A percentile compares a stretch with the other conserved stretches of the same genome.
Conservation (phyloP, 2,888 invertebrate species). For the Abrostola triplasia region DNA sequence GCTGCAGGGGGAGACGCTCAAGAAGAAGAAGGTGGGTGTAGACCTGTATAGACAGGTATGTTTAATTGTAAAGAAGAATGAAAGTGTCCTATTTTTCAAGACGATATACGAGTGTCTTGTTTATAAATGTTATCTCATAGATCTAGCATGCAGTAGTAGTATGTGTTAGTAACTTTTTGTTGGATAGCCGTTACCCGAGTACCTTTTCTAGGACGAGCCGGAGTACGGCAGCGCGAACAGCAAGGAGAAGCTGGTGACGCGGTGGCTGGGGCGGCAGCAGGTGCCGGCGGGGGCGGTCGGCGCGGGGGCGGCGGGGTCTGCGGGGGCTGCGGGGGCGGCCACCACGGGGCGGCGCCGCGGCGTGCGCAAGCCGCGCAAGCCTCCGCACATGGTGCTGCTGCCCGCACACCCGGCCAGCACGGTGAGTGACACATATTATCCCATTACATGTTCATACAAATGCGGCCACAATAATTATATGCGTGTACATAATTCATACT, state of each 20-base stretch:
- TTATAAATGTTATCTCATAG: no score
- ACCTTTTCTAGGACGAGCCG: constrained; percentile 61
- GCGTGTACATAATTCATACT: no score
- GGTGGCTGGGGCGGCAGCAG: constrained; percentile 87
- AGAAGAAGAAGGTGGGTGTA: constrained; percentile 73
- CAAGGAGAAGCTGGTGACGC: constrained; percentile 87
- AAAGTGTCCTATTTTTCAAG: no score
- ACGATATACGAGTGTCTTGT: no score
- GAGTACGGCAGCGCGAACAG: constrained; percentile 84
- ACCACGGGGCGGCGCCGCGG: constrained; percentile 60
- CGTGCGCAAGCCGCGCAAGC: constrained; percentile 73
- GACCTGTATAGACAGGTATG: not conserved
- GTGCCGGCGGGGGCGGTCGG: constrained; percentile 70
- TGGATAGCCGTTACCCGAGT: not conserved
- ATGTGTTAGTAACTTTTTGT: no score
- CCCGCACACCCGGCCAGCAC: constrained; percentile 83
- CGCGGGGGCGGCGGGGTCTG: constrained; percentile 35
- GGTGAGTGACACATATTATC: constrained; percentile 65
- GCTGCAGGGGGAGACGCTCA: constrained; percentile 73
- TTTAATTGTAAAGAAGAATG: no score
- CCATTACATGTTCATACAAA: not conserved
- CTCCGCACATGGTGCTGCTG: constrained; percentile 73
- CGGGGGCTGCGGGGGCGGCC: constrained; percentile 38
- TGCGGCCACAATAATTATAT: no score
- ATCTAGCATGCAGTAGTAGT: no score